Conservation (phyloP, 1,140 invertebrate genomes). For the Apis laboriosa region DNA sequence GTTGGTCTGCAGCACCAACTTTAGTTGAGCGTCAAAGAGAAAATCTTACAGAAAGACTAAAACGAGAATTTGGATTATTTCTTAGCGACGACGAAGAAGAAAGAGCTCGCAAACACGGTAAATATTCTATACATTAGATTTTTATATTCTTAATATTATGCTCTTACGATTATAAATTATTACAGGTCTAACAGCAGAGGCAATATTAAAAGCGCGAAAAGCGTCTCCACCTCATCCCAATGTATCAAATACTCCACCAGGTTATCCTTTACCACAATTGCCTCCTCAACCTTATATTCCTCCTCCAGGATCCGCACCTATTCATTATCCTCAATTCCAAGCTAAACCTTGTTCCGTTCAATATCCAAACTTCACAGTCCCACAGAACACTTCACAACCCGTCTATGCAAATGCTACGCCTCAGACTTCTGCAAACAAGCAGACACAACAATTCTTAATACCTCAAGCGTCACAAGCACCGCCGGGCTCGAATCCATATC, state of each 20-base stretch:
- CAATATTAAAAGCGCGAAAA: slow-evolving; percentile 73
- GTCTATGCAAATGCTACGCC: slow-evolving; percentile 54
- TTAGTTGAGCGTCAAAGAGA: slow-evolving; percentile 87
- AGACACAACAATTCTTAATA: slow-evolving; percentile 66
- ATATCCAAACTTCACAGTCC: slow-evolving; percentile 66
- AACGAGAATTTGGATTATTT: slow-evolving; percentile 88
- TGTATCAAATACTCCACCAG: slow-evolving; percentile 33
- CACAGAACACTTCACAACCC: slow-evolving; percentile 55
- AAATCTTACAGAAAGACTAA: slow-evolving; percentile 87
- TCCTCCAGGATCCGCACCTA: slow-evolving; percentile 75
- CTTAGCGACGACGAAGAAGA: slow-evolving; percentile 86
- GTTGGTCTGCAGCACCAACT: slow-evolving; percentile 85
- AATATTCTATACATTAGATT: not conserved
- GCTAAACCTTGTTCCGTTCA: slow-evolving; percentile 59
- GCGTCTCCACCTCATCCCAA: slow-evolving; percentile 56
- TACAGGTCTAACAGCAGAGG: slow-evolving; percentile 75
- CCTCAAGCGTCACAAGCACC: slow-evolving; percentile 77
- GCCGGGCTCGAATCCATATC: slow-evolving; percentile 78
- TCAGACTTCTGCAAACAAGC: slow-evolving; percentile 50
- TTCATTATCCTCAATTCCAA: slow-evolving; percentile 73
- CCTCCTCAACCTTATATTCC: slow-evolving; percentile 78
- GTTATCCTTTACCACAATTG: slow-evolving; percentile 70
- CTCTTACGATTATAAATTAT: not conserved
- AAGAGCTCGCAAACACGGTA: slow-evolving; percentile 80
- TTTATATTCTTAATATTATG: not conserved